phyloP scores from a whole-genome alignment of 2,888 invertebrate species.

The Zonitis immaculata region DNA sequence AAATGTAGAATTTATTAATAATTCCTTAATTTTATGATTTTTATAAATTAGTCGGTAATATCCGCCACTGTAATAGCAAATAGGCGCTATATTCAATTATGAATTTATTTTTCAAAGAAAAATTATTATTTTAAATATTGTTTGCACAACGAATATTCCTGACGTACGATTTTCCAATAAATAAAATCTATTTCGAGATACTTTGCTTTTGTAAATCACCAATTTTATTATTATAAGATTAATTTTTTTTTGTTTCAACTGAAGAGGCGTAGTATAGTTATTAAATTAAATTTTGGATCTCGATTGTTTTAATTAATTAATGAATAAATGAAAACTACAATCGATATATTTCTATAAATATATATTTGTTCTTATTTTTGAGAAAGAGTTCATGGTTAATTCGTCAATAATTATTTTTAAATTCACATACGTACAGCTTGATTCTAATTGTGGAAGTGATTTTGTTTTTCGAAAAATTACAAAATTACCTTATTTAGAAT shows the following conservation, averaged over 20 bases:
- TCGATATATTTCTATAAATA: too few species aligned
- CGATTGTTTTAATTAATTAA: too few species aligned
- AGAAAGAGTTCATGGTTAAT: conserved; percentile 1
- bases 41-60: neutral
- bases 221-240: neutral
- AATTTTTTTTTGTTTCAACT: neutral
- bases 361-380: too few species aligned
- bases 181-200: neutral
- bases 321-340: too few species aligned
- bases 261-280: too few species aligned
- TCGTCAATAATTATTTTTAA: conserved; percentile 28
- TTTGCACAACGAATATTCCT: too few species aligned
- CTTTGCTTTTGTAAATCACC: neutral
- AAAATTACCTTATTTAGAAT: neutral
- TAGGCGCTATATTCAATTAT: too few species aligned
- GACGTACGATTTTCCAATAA: neutral
- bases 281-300: too few species aligned
- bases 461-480: conserved; percentile 16
- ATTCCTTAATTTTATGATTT: too few species aligned
- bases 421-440: conserved; percentile 36
- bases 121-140: too few species aligned
- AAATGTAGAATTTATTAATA: too few species aligned
- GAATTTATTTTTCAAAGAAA: too few species aligned
- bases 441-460: conserved; percentile 31
- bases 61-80: neutral